Conservation (phyloP, 2,888 invertebrate genomes). For the Dynastes tityus region DNA sequence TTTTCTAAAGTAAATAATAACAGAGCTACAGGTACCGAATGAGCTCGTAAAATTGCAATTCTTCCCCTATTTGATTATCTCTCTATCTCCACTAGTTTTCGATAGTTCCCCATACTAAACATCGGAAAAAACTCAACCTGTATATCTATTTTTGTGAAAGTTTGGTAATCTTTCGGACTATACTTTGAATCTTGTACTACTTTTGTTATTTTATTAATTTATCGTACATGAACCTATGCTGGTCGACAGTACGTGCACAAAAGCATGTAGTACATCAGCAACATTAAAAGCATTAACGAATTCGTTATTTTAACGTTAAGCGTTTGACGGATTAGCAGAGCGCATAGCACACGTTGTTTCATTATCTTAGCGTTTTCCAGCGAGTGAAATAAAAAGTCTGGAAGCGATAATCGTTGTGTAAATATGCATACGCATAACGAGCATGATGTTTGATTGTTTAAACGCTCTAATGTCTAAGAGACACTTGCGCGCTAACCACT, state of each 20-base stretch:
- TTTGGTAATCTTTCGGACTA: no score
- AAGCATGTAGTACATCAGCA: not conserved
- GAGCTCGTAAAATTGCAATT: no score
- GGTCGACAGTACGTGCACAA: not conserved
- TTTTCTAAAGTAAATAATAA: no score
- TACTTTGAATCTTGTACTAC: no score
- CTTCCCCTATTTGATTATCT: no score
- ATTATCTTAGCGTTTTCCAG: slow-evolving; percentile 6
- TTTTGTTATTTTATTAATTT: not conserved
- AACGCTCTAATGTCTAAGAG: not conserved
- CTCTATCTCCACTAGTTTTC: no score
- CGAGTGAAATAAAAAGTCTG: not conserved
- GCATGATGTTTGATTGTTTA: slow-evolving; percentile 1
- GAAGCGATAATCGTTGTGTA: slow-evolving; percentile 10
- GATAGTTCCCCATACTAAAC: no score
- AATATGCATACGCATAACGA: not conserved
- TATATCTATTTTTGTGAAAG: no score
- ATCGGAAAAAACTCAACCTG: no score
- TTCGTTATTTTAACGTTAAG: not conserved
- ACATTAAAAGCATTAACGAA: not conserved
- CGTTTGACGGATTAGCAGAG: slow-evolving; percentile 7
- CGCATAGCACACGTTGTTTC: not conserved
- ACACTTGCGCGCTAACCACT: not conserved
- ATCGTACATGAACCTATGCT: slow-evolving; percentile 1
- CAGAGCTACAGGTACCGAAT: no score